Evolutionary conservation across 2,113 vertebrate genomes (phyloP), one percentile per base, ranked within the genome.

Genomic region (Amazona guildingii): DNA sequence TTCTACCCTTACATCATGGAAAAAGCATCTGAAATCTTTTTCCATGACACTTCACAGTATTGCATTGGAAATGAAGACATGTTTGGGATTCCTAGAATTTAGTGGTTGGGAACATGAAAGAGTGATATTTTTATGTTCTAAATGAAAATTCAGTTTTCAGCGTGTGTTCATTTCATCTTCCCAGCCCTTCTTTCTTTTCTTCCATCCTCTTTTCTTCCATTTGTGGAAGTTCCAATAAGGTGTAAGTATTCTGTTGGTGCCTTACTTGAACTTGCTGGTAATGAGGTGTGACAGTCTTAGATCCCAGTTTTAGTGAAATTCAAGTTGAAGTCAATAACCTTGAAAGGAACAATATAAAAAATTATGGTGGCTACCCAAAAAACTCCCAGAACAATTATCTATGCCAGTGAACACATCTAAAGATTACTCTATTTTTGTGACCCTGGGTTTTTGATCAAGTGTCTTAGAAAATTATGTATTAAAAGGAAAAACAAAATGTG

Each of bases 41-140:
- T 91, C 85, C 72, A 44, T 35, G 90, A 37, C 59, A 33, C 41
- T 95, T 95, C 1, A 0, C 51, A 74, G 43, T 66, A 70, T 9
- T 68, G 29, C 68, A 12, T 14, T 90, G 29, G 66, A 84, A 23
- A 83, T 80, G 33, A 57, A 77, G 41, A 61, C 79, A 64, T 80
- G 33, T 74, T 88, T 94, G 68, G 48, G 79, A 94, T 96, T 94
- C 94, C 37, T 96, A 49, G 74, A 73, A 54, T 88, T 94, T 91
- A 88, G 68, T 91, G 76, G 68, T 92, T 76, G 59, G 43, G 61
- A 94, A 62, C 74, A 82, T 85, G 49, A 89, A n/a, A 68, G 86
- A 79, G 28, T 49, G 46, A 29, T 72, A 23, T 85, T 94, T 94
- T 84, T 83, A 44, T 63, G 48, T 80, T 93, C 25, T 54, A 23